Evolutionary conservation across 2,797 vertebrate species (phyloP), one percentile per base, ranked within the genome.

Genomic region (Tragopan temminckii): DNA sequence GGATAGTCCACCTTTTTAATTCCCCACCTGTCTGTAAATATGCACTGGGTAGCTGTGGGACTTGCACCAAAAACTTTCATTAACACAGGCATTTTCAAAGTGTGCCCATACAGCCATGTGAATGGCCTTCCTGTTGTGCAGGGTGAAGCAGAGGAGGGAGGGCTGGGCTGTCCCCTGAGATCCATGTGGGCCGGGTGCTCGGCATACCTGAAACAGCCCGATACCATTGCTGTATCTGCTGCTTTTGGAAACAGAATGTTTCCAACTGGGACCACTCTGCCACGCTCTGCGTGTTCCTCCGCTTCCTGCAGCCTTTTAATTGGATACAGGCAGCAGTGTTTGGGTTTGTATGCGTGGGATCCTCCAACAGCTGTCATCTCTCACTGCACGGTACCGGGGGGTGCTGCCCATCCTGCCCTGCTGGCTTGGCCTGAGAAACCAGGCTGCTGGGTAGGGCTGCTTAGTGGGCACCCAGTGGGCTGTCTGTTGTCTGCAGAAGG

Each of bases 61-160:
- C 84, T 78, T 36, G 82, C 71, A 85, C 11, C 63, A 53, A 40
- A 85, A 94, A 90, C 80, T 93, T 90, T 7, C 31, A 59, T 48
- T 53, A 58, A 64, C 4, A 6, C 24, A 35, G 33, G 7, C 79
- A 20, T 91, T 66, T 86, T 70, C 9, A 36, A 76, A 11, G 25
- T 35, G 23, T 71, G 40, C 48, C 89, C 8, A 17, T 38, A 9
- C 31, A 77, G 15, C 50, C 31, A 0, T 25, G n/a, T 33, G 59
- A 67, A 1, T 55, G 29, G 5, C 40, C 48, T 75, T 50, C 29
- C 78, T 10, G 1, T 48, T 50, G 62, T 45, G 2, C 11, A 10
- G 71, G 5, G 1, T 16, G 52, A 27, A 7, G 25, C 31, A 5
- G 83, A 79, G 57, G 42, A 52, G 70, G 31, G 75, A 36, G 24